These are phyloP conservation scores for Misgurnus anguillicaudatus DNA, from an alignment of 2,113 vertebrate genomes.

Conservation along the genomic window DNA sequence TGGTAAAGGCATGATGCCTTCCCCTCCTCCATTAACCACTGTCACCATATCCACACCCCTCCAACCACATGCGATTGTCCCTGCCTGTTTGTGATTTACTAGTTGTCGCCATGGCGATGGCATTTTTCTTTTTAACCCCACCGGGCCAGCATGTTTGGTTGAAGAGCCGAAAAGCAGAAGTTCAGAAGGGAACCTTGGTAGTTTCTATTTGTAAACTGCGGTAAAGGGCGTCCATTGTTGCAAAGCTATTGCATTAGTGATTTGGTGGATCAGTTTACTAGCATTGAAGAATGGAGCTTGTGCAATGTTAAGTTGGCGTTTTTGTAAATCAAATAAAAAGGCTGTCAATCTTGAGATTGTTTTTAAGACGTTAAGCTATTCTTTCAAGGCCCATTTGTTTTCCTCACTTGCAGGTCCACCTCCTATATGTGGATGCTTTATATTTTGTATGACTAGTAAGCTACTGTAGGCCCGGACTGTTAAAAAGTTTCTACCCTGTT, in stretches of 20 bases:
- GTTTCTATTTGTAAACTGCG: background rate
- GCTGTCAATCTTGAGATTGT: conserved; percentile 9
- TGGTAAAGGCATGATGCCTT: conserved; percentile 52
- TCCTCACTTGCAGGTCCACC: background rate
- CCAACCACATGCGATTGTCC: conserved; percentile 44
- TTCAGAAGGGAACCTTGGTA: conserved; percentile 26
- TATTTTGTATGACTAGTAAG: background rate
- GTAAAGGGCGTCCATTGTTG: background rate
- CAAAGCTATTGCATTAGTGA: background rate
- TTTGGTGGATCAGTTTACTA: background rate
- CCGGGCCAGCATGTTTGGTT: conserved; percentile 55
- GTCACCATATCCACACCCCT: conserved; percentile 34
- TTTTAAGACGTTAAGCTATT: background rate
- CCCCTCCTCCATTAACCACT: conserved; percentile 14
- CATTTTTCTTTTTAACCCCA: conserved; percentile 58
- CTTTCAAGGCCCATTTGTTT: background rate
- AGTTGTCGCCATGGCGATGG: conserved; percentile 66
- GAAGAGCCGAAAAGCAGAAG: background rate
- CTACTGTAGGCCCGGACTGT: background rate
- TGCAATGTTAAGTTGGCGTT: conserved; percentile 27
- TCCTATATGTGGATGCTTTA: conserved; percentile 4
- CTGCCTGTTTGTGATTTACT: conserved; percentile 62
- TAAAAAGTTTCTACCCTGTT: background rate
- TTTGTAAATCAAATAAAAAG: conserved; percentile 17
- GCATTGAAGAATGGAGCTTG: conserved; percentile 31